Evolutionary conservation across 2,113 vertebrate genomes (phyloP), one percentile per base, ranked within the genome.

Genomic region (Salvelinus namaycush): DNA sequence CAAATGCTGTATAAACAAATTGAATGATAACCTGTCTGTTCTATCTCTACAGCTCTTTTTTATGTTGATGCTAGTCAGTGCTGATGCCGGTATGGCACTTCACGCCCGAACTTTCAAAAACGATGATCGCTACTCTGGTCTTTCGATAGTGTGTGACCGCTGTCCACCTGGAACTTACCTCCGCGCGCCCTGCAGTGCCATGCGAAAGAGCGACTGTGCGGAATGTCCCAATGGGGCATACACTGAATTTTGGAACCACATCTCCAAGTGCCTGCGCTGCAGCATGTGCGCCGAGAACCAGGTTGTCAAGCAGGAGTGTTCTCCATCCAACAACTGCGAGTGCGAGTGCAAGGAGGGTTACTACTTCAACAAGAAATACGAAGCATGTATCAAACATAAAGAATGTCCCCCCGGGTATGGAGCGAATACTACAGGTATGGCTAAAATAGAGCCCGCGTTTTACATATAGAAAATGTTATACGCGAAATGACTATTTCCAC

Each of bases 201-300:
- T 6, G 6, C 3, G 1, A 0, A 22, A 6, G 7, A 92, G 83
- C 29, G 44, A 29, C 0, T 94, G 93, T 72, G 76, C 66, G 0
- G 64, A 11, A 5, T 94, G 93, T 54, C 83, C 80, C 0, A 0
- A 9, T 0, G 87, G 88, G 2, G 83, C 91, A 2, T 94, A 79
- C 84, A 94, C 93, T 1, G 82, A 82, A 81, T 72, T 84, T 29
- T 93, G 90, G 91, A 94, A 94, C 73, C 80, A 89, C 78, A 82
- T 93, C 8, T 1, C 13, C 0, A 79, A 70, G 8, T 94, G 93
- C 8, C 78, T 92, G 2, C 79, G 87, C 20, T 94, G 93, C 76
- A 67, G 79, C 0, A 24, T 68, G 2, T 94, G 93, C 70, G 74
- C 51, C 0, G 31, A 60, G 6, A 70, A 89, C 31, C 83, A 91